Conservation (phyloP, 2,797 vertebrate species). For the Chloroceryle inda region DNA sequence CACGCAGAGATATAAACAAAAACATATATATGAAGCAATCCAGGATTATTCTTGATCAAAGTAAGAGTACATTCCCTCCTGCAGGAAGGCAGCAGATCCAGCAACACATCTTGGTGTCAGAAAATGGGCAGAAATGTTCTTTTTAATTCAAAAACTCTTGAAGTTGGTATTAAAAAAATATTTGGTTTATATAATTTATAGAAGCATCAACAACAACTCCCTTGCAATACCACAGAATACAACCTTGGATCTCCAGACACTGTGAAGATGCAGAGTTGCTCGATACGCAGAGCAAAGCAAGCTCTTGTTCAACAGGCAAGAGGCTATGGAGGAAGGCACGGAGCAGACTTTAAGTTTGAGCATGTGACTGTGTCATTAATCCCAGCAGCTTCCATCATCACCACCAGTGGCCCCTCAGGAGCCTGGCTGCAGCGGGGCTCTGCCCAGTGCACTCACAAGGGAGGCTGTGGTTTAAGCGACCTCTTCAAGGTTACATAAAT, state of each 20-base stretch:
- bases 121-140: not conserved
- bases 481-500: not conserved
- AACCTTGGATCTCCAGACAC: not conserved
- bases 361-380: not conserved
- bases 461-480: not conserved
- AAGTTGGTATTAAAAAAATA: not conserved
- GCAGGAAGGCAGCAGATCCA: not conserved
- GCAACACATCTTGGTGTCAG: not conserved
- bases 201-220: not conserved
- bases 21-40: not conserved
- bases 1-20: not conserved
- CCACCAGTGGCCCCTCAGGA: accelerated
- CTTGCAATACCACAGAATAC: not conserved
- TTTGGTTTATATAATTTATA: accelerated
- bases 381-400: accelerated
- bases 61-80: not conserved
- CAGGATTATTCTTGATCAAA: not conserved
- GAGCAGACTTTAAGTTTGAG: not conserved
- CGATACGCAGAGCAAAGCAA: not conserved
- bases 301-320: not conserved
- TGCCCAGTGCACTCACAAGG: not conserved
- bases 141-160: not conserved
- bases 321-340: not conserved
- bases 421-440: accelerated
- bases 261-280: not conserved